Evolutionary conservation across 2,888 invertebrate genomes (phyloP).

Genomic region (Eilema caniola): DNA sequence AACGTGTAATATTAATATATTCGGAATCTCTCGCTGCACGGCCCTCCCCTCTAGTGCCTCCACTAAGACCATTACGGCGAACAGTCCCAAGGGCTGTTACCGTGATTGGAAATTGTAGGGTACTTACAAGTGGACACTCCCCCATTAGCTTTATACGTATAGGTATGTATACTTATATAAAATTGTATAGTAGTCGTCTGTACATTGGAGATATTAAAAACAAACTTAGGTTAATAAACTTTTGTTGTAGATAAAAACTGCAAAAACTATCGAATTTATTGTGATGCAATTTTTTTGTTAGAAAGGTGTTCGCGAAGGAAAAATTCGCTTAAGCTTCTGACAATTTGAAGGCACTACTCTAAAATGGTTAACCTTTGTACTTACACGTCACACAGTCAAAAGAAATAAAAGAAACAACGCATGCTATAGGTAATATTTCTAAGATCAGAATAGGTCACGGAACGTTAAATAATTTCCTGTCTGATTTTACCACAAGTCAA

Average conservation of each 20-base stretch:
- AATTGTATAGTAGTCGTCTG: too few relatives aligned
- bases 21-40: neutral
- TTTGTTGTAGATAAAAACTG: too few relatives aligned
- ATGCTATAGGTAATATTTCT: neutral
- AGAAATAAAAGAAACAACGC: too few relatives aligned
- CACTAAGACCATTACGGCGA: conserved; percentile 12
- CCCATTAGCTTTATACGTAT: neutral
- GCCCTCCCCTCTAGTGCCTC: conserved; percentile 6
- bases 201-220: too few relatives aligned
- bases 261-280: too few relatives aligned
- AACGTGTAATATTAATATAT: neutral
- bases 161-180: neutral
- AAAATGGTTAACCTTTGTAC: too few relatives aligned
- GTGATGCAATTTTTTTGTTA: too few relatives aligned
- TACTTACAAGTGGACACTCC: conserved; percentile 18
- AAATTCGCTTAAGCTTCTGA: too few relatives aligned
- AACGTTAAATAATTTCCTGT: neutral
- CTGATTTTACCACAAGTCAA: neutral
- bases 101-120: conserved; percentile 22
- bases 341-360: too few relatives aligned
- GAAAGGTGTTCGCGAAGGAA: too few relatives aligned
- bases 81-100: conserved; percentile 22
- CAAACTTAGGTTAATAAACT: too few relatives aligned
- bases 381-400: too few relatives aligned
- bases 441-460: neutral